phyloP scores from a whole-genome alignment of 1,140 invertebrate species.

The Lepidostoma basale region DNA sequence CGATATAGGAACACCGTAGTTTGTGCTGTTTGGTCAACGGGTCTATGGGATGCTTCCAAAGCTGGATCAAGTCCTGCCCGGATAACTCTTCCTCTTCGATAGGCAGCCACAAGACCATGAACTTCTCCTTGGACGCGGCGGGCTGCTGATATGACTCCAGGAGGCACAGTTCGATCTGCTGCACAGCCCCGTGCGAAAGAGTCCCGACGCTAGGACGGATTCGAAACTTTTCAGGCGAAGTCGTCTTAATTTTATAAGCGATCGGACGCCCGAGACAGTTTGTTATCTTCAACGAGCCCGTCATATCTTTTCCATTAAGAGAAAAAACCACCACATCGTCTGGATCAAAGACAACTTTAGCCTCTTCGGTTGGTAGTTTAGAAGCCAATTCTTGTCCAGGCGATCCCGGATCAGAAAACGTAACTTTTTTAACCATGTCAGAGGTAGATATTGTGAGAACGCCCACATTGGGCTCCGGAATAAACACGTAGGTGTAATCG shows the following conservation, averaged over 20 bases:
- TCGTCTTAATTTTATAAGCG: slow-evolving; percentile 78
- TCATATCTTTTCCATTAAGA: slow-evolving; percentile 67
- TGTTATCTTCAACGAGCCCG: slow-evolving; percentile 69
- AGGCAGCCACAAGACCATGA: slow-evolving; percentile 56
- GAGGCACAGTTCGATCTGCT: slow-evolving; percentile 53
- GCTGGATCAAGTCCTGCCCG: slow-evolving; percentile 51
- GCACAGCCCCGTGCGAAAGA: slow-evolving; percentile 65
- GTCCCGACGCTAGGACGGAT: slow-evolving; percentile 85
- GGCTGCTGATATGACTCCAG: slow-evolving; percentile 52
- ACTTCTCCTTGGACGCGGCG: slow-evolving; percentile 54
- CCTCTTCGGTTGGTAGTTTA: slow-evolving; percentile 45
- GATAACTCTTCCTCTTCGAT: slow-evolving; percentile 52
- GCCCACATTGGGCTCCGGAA: slow-evolving; percentile 62
- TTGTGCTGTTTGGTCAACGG: slow-evolving; percentile 57
- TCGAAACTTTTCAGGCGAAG: slow-evolving; percentile 86
- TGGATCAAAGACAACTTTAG: slow-evolving; percentile 61
- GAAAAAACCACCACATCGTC: slow-evolving; percentile 69
- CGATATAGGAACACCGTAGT: slow-evolving; percentile 55
- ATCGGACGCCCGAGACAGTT: slow-evolving; percentile 70
- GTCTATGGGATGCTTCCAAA: slow-evolving; percentile 55
- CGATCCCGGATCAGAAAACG: slow-evolving; percentile 58
- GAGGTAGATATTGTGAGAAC: slow-evolving; percentile 25
- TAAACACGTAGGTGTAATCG: slow-evolving; percentile 74
- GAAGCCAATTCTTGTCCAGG: slow-evolving; percentile 29
- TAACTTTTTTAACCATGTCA: slow-evolving; percentile 59